Base-by-base conservation (phyloP, 2,888 invertebrate genomes). In the Oxystoma pomonae region DNA sequence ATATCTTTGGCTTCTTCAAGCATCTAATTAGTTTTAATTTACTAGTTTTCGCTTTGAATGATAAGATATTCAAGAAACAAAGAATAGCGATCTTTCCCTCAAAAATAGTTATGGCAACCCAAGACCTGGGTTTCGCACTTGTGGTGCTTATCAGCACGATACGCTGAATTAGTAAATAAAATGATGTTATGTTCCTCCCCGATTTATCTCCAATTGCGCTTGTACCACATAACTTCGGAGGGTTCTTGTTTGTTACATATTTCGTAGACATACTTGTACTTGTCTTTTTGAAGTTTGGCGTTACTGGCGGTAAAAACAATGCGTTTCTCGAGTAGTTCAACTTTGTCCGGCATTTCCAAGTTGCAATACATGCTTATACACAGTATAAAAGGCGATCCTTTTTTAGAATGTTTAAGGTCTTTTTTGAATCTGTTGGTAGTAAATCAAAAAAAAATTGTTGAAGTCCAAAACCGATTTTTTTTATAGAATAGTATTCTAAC, bases 231-330 rank as follows among this genome's bases (percentile, higher is more conserved):
- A 3, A 20, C 50, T 61, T 76, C 74, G 51, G 67, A 65, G 16
- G 62, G 59, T 17, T 70, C 66, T 58, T 60, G 61, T 17, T 66
- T 58, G 60, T 72, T 68, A 59, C 78, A 78, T 66, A 77, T 72
- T 62, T 77, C 77, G 59, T 77, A 78, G 64, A 65, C 75, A 67
- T 69, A 77, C 17, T 60, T 69, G 53, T 72, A 75, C n/a, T 65
- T 69, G 1, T 58, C 16, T 21, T 64, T 60, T n/a, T 60, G 20
- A 55, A 68, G 65, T 2, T 51, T 20, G 12, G 16, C 20, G 51
- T 69, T 69, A 1, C 16, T 52, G n/a, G 58, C 17, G n/a, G 57
- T 57, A 2, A 19, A 18, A 19, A 52, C 52, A 17, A 75, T 59
- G 61, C 75, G 76, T 5, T 68, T 64, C 56, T 60, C 68, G n/a